Evolutionary conservation across 2,797 vertebrate genomes (phyloP).

Genomic region (Liasis olivaceus): DNA sequence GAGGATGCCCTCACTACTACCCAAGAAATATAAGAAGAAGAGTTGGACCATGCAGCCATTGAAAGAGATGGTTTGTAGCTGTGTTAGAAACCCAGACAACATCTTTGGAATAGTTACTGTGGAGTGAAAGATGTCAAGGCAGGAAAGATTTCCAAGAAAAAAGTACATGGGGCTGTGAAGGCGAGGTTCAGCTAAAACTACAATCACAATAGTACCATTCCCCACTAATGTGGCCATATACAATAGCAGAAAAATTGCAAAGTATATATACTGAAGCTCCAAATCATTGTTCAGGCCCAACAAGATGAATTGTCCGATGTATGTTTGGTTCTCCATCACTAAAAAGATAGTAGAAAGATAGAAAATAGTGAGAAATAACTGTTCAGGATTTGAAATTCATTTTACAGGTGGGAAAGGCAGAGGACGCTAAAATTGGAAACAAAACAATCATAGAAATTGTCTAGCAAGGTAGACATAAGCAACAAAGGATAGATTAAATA

Average conservation of each 20-base stretch:
- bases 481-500: background rate
- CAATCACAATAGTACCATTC: conserved; percentile 23
- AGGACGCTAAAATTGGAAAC: background rate
- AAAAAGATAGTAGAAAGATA: background rate
- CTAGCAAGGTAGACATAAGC: background rate
- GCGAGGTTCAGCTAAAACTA: background rate
- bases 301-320: too few species aligned
- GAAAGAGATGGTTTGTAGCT: conserved; percentile 15
- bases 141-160: conserved; percentile 34
- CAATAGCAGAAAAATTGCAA: too few species aligned
- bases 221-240: background rate
- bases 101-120: conserved; percentile 24
- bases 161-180: conserved; percentile 41
- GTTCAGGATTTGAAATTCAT: background rate
- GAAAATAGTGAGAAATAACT: background rate
- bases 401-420: background rate
- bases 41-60: conserved; percentile 57
- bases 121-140: conserved; percentile 31
- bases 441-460: background rate
- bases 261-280: too few species aligned
- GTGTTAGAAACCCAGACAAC: background rate
- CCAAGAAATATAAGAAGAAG: conserved; percentile 58
- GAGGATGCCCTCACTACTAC: conserved; percentile 15
- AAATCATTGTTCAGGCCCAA: too few species aligned
- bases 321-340: background rate